These are phyloP conservation scores for Cordylochernes scorpioides DNA, from an alignment of 2,888 invertebrate species.

Conservation along the genomic window DNA sequence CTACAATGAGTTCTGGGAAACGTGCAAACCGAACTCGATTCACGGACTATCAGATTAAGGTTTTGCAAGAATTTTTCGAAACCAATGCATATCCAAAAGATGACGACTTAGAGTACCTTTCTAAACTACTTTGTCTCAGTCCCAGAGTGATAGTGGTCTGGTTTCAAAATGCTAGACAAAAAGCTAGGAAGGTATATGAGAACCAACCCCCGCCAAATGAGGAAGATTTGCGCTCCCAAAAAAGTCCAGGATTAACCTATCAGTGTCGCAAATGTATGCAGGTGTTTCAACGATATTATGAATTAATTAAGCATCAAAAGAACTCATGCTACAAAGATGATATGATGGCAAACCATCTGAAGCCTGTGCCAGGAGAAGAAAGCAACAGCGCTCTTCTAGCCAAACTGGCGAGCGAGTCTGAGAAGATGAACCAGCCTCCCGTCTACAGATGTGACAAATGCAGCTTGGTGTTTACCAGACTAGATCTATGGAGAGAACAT, in stretches of 20 bases:
- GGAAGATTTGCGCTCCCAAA: slow-evolving; percentile 41
- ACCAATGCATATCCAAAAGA: slow-evolving; percentile 99
- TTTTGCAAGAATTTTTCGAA: slow-evolving; percentile 95
- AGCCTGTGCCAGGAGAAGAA: slow-evolving; percentile 21
- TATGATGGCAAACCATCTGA: slow-evolving; percentile 16
- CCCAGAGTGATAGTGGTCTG: slow-evolving; percentile 97
- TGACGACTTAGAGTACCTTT: slow-evolving; percentile 89
- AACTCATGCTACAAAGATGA: slow-evolving; percentile 92
- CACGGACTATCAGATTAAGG: slow-evolving; percentile 94
- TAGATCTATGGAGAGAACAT: slow-evolving; percentile 79
- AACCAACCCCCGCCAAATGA: slow-evolving; percentile 56
- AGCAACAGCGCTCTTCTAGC: slow-evolving; percentile 9
- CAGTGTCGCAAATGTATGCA: slow-evolving; percentile 93
- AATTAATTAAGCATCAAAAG: slow-evolving; percentile 91
- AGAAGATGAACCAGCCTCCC: slow-evolving; percentile 6
- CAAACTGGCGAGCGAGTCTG: slow-evolving; percentile 1
- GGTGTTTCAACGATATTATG: slow-evolving; percentile 93
- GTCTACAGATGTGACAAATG: slow-evolving; percentile 64
- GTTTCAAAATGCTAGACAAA: slow-evolving; percentile 97
- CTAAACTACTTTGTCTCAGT: slow-evolving; percentile 71
- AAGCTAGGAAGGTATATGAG: slow-evolving; percentile 91
- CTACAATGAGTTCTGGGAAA: slow-evolving; percentile 34
- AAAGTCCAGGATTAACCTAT: slow-evolving; percentile 85
- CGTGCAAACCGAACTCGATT: slow-evolving; percentile 94
- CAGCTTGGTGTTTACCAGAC: slow-evolving; percentile 61